phyloP scores from a whole-genome alignment of 2,888 invertebrate genomes.

The Thysanoteuthis rhombus region DNA sequence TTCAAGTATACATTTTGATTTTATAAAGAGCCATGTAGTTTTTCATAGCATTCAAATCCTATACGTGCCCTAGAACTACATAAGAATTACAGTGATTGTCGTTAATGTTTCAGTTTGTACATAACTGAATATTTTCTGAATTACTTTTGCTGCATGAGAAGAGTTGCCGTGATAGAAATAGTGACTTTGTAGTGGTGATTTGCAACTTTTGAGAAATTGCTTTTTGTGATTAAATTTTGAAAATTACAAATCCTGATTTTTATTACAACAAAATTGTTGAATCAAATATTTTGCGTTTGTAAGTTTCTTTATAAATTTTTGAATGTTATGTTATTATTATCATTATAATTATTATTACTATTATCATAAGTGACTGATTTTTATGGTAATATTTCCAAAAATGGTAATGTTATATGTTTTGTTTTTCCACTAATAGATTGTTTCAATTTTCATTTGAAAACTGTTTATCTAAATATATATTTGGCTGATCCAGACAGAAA shows the following conservation, averaged over 20 bases:
- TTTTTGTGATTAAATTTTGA: neutral
- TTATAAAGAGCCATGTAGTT: neutral
- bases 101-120: neutral
- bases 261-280: neutral
- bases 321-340: conserved; percentile 17
- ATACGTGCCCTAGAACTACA: neutral
- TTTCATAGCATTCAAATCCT: neutral
- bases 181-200: neutral
- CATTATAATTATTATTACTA: conserved; percentile 13
- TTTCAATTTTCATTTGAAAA: neutral
- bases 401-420: neutral
- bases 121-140: conserved; percentile 12
- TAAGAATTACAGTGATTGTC: conserved; percentile 1
- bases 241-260: neutral
- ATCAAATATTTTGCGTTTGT: neutral
- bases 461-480: neutral
- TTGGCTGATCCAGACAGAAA: neutral
- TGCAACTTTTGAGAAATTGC: neutral
- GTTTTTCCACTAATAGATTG: neutral
- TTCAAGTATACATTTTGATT: neutral
- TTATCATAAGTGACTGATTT: neutral
- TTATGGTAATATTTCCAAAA: neutral
- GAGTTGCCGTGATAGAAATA: neutral
- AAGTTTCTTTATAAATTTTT: neutral
- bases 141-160: conserved; percentile 12